These are phyloP conservation scores for Phalanger gymnotis DNA, from an alignment of 2,797 vertebrate species.

Conservation along the genomic window DNA sequence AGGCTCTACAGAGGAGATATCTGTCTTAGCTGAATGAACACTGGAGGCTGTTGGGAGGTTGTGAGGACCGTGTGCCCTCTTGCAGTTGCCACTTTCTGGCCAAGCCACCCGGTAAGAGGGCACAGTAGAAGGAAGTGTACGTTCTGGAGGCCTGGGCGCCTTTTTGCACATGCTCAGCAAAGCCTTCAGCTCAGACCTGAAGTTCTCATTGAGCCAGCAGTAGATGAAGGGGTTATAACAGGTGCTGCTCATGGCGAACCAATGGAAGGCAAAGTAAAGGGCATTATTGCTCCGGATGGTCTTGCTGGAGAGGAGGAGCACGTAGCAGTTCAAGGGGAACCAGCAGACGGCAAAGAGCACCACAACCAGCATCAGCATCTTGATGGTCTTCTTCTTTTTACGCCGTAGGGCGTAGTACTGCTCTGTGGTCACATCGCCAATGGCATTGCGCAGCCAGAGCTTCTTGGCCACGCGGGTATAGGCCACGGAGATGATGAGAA, in stretches of 20 bases:
- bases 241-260: slow-evolving; percentile 88
- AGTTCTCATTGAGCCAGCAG: slow-evolving; percentile 88
- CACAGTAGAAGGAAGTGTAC: slow-evolving; percentile 71
- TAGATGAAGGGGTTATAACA: slow-evolving; percentile 89
- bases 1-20: slow-evolving; percentile 90
- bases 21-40: slow-evolving; percentile 87
- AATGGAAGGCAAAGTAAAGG: slow-evolving; percentile 87
- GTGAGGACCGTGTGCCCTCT: slow-evolving; percentile 80
- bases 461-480: slow-evolving; percentile 92
- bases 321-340: slow-evolving; percentile 88
- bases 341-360: slow-evolving; percentile 87
- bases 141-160: slow-evolving; percentile 64
- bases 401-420: slow-evolving; percentile 89
- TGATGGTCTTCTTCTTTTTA: slow-evolving; percentile 87
- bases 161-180: slow-evolving; percentile 89
- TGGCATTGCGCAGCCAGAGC: slow-evolving; percentile 92
- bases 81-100: slow-evolving; percentile 83
- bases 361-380: slow-evolving; percentile 88
- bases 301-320: slow-evolving; percentile 86
- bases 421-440: slow-evolving; percentile 92
- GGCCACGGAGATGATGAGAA: slow-evolving; percentile 92
- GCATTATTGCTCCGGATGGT: slow-evolving; percentile 84
- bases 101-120: slow-evolving; percentile 87
- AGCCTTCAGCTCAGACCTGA: slow-evolving; percentile 87
- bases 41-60: slow-evolving; percentile 84